Percentiles rank a stretch among this genome's conserved stretches.
Conservation (phyloP, 2,888 invertebrate species). For the Hecatera dysodea region DNA sequence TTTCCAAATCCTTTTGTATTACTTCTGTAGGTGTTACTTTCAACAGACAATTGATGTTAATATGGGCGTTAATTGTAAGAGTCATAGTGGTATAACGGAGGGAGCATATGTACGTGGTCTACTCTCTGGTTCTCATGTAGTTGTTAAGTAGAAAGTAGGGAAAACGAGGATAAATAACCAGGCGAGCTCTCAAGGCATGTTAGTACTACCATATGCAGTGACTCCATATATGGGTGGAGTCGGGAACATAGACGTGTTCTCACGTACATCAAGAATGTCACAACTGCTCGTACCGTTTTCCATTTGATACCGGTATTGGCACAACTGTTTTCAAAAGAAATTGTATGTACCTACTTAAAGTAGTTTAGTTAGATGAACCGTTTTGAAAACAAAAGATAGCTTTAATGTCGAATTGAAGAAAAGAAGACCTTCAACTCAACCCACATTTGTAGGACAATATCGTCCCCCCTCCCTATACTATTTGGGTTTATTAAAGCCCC, state of each 20-base stretch:
- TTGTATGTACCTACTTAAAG: conserved; percentile 29
- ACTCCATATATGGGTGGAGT: conserved; percentile 77
- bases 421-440: conserved; percentile 6
- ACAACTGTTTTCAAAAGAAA: conserved; percentile 58
- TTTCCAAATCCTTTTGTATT: conserved; percentile 64
- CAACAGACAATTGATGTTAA: conserved; percentile 37
- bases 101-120: conserved; percentile 30
- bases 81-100: conserved; percentile 29
- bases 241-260: conserved; percentile 77
- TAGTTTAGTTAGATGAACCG: conserved; percentile 15
- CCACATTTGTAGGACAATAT: neutral
- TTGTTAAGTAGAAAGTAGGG: conserved; percentile 78
- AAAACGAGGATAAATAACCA: conserved; percentile 76
- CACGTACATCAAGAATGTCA: conserved; percentile 77
- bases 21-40: conserved; percentile 35
- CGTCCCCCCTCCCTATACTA: neutral
- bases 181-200: conserved; percentile 66
- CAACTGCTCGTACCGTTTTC: conserved; percentile 67
- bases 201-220: conserved; percentile 76
- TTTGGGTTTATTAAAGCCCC: neutral
- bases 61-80: conserved; percentile 48
- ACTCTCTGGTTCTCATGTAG: conserved; percentile 58
- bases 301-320: conserved; percentile 67
- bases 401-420: neutral
- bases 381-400: conserved; percentile 15